phyloP scores from a whole-genome alignment of 2,113 vertebrate species.

The Entosphenus tridentatus region DNA sequence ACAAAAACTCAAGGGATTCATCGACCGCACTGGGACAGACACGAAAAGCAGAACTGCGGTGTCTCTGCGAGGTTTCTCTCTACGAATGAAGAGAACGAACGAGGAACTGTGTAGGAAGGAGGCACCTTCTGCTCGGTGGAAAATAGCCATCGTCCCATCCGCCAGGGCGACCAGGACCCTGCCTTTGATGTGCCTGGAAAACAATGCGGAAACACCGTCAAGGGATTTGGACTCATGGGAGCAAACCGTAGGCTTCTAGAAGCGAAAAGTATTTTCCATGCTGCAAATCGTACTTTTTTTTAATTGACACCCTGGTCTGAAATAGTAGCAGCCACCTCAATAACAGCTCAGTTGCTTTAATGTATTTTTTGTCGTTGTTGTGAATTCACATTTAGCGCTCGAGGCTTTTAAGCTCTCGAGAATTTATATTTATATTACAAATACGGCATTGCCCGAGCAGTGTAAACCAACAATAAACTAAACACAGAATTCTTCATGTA shows the following conservation, averaged over 20 bases:
- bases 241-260: background rate
- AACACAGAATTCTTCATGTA: no score
- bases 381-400: no score
- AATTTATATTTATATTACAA: no score
- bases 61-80: no score
- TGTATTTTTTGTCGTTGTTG: no score
- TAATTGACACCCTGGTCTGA: background rate
- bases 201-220: background rate
- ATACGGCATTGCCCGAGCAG: no score
- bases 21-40: no score
- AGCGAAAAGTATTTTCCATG: background rate
- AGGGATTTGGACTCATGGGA: background rate
- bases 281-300: background rate
- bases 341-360: no score
- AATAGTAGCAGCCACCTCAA: background rate
- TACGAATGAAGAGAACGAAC: background rate
- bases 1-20: no score
- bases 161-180: constrained; percentile 77
- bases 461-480: no score
- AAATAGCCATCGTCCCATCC: constrained; percentile 78
- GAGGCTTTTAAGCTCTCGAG: no score
- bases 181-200: constrained; percentile 70
- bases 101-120: background rate
- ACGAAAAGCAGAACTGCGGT: no score
- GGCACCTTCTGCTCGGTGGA: constrained; percentile 71